Base-by-base conservation (phyloP, 2,113 vertebrate genomes). In the Mohoua ochrocephala region DNA sequence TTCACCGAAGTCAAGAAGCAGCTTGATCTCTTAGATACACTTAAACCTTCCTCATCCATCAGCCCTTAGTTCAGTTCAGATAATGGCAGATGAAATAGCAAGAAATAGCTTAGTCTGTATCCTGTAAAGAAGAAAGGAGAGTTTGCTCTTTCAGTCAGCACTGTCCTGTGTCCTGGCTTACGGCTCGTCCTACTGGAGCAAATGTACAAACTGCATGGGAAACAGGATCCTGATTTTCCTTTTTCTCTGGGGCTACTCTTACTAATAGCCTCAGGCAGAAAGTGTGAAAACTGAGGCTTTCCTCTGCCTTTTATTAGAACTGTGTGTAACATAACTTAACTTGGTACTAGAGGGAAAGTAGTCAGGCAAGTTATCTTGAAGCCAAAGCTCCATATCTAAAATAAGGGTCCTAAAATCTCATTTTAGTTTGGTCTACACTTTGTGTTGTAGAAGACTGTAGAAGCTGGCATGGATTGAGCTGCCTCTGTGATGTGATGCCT, bases 281-380 rank as follows among this genome's bases (percentile, higher is more conserved):
- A 87, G 59, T 44, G 33, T n/a, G 16, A 87, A 78, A 82, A 75
- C 8, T 18, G 44, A 63, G 39, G 8, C 15, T 77, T 41, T 41
- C 33, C 18, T 50, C 35, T 80, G 20, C 8, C 42, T 91, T 81
- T 80, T 30, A 16, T 42, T 63, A 35, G 22, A 59, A 50, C 45
- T 22, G 3, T 42, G 3, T 3, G 1, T 30, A 65, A 33, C 11
- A 57, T 68, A 60, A 71, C 0, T 0, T 50, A 18, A 22, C 31
- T 61, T 73, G 13, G 22, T 61, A 45, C 41, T 31, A n/a, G n/a
- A 60, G 17, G 20, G 23, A 56, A 76, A 83, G 11, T 6, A 7
- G 16, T 56, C 54, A 42, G 61, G 16, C 16, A 75, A 63, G 54
- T 67, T 76, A 31, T 17, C 49, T 81, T 37, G 33, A 86, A 67